Base-by-base conservation (phyloP, 2,113 vertebrate genomes). In the Fregetta grallaria region DNA sequence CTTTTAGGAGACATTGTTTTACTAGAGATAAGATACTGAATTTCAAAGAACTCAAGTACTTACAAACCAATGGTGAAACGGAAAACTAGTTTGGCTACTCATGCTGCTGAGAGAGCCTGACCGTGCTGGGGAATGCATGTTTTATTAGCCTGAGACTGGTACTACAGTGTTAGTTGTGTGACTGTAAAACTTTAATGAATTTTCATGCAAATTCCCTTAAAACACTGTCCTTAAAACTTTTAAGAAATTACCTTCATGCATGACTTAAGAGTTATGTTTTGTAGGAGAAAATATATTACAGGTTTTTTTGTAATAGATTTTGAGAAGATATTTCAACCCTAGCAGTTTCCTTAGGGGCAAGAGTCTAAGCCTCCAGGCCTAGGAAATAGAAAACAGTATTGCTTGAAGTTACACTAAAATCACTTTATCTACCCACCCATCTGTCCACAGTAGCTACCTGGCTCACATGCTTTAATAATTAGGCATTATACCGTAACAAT, bases 11-110 rank as follows among this genome's bases (percentile, higher is more conserved):
- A 47, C 38, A 6, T 84, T 81, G 83, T 86, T 96, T 85, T 79
- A 50, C 84, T 36, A 56, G 47, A 96, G 92, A 90, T 96, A 92
- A 94, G 77, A 90, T 87, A 62, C 40, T 92, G 88, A 85, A 78
- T 94, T 95, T 94, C 89, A 95, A 90, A 94, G 91, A 79, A 63
- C n/a, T 56, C 25, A 17, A 70, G 66, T 70, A 56, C 66, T 91
- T 79, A 30, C 29, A 95, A 79, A 92, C 66, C 55, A n/a, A 1
- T 13, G 58, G 81, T 16, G n/a, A 85, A 94, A 78, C 15, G 87
- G 61, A 94, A 85, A 94, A 83, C 84, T 66, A 47, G 61, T 76
- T 66, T 67, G 77, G 58, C 70, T 83, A 2, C 61, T 81, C 44
- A 21, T 3, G 6, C 13, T 26, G 52, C 73, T 53, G 83, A 44